Conservation (phyloP, 2,888 invertebrate genomes). For the Chloromyia formosa region DNA sequence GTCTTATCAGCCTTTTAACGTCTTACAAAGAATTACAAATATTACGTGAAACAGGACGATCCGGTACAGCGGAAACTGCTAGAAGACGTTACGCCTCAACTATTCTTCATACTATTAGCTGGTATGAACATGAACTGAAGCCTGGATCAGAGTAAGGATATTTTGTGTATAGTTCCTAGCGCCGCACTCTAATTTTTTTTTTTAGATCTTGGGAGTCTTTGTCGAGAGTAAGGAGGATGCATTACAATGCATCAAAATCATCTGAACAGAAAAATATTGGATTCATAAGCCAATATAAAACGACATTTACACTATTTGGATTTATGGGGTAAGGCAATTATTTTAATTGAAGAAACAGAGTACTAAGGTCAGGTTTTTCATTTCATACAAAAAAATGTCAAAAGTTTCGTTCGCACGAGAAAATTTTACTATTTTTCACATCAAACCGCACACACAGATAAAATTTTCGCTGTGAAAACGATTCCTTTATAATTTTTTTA, state of each 20-base stretch:
- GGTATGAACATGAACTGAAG: constrained; percentile 77
- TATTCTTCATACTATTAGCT: constrained; percentile 73
- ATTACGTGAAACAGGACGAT: constrained; percentile 72
- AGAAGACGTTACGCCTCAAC: constrained; percentile 79
- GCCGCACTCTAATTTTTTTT: no score
- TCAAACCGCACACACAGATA: no score
- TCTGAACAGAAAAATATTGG: constrained; percentile 65
- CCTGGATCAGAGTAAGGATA: constrained; percentile 67
- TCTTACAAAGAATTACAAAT: constrained; percentile 74
- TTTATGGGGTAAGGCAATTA: constrained; percentile 62
- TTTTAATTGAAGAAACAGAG: no score
- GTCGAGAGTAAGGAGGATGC: constrained; percentile 69
- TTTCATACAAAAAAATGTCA: no score
- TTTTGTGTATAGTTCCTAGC: no score
- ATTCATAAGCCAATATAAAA: constrained; percentile 76
- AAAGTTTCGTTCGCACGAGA: no score
- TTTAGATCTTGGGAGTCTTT: constrained; percentile 72
- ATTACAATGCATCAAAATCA: constrained; percentile 68
- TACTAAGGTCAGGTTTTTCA: no score
- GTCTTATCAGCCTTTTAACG: constrained; percentile 74
- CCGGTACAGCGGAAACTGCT: constrained; percentile 69
- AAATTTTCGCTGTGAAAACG: no score
- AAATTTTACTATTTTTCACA: no score
- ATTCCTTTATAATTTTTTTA: no score
- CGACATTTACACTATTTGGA: constrained; percentile 82